Evolutionary conservation across 1,140 invertebrate genomes (phyloP), one percentile per base, ranked within the genome.

Genomic region (Musca domestica): DNA sequence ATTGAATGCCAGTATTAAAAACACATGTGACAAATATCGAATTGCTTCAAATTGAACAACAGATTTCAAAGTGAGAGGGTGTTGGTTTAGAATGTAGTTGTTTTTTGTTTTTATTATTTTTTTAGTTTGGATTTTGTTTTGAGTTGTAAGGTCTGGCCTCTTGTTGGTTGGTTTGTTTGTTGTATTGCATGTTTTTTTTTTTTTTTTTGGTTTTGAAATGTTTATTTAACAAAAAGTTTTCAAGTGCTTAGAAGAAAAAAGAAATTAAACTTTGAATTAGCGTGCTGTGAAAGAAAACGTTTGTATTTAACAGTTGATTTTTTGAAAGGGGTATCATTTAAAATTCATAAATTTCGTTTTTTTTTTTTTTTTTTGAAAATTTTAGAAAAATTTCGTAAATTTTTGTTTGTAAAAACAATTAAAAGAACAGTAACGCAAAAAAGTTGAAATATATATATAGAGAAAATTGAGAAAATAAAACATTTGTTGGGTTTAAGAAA

Each of bases 231-330:
- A 64, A 64, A 64, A 64, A 64, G 22, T 20, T 49, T 48, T 64
- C 20, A 48, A 20, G 63, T 64, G 63, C 23, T 48, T 23, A 17
- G 23, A 48, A 64, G 47, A 48, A 64, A 17, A 20, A 64, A 64
- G 23, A 64, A 64, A 41, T 41, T 41, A 41, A 64, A 64, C 47
- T 64, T 17, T 64, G 63, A 48, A 48, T 48, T 49, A 64, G 47
- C 63, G 47, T 64, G 47, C 47, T 64, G 47, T 51, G 64, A 66
- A 66, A 49, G 34, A 41, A 66, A 66, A 66, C 56, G 30, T 61
- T 61, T 27, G 30, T 61, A 61, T 61, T 61, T 61, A 61, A 61
- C 56, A 61, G 17, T 61, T 51, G 2, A 0, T 19, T 4, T 51
- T 51, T 51, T 51, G 34, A 41, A 41, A 41, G 34, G 34, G 34